Percentiles rank a stretch among this genome's conserved stretches.
Evolutionary conservation across 2,797 vertebrate species (phyloP).

Genomic region (Prionace glauca): DNA sequence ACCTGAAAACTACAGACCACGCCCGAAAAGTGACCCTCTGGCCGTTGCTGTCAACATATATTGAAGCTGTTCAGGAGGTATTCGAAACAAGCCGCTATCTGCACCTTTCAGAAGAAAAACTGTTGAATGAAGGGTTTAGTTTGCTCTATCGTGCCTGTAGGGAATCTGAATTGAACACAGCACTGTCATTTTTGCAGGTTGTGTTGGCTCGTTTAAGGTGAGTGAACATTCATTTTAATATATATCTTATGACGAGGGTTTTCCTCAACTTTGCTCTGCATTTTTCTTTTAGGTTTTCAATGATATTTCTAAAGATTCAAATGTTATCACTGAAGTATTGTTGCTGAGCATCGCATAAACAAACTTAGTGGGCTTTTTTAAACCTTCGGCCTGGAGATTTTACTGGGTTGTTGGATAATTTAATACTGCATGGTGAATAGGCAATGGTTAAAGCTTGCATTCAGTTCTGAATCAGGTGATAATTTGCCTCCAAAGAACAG

Average conservation of each 20-base stretch:
- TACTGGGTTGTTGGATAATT: neutral
- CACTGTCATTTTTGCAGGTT: constrained; percentile 75
- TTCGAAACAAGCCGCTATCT: constrained; percentile 78
- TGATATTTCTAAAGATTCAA: neutral
- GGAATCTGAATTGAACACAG: constrained; percentile 72
- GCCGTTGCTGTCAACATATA: constrained; percentile 79
- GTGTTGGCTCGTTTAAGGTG: constrained; percentile 82
- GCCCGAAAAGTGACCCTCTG: constrained; percentile 76
- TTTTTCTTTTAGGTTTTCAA: neutral
- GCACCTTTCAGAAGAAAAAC: constrained; percentile 80
- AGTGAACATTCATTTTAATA: constrained; percentile 44
- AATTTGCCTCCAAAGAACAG: neutral
- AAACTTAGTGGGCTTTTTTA: neutral
- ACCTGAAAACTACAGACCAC: constrained; percentile 74
- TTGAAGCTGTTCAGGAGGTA: constrained; percentile 86
- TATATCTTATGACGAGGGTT: neutral
- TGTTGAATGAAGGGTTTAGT: constrained; percentile 83
- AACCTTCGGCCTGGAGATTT: neutral
- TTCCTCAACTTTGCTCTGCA: neutral
- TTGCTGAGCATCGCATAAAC: neutral
- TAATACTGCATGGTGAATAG: neutral
- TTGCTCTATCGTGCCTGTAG: constrained; percentile 86
- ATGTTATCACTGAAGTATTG: neutral
- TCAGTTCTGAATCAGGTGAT: neutral
- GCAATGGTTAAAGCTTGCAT: neutral